Base-by-base conservation (phyloP, 2,888 invertebrate genomes). In the Calliphora vomitoria region DNA sequence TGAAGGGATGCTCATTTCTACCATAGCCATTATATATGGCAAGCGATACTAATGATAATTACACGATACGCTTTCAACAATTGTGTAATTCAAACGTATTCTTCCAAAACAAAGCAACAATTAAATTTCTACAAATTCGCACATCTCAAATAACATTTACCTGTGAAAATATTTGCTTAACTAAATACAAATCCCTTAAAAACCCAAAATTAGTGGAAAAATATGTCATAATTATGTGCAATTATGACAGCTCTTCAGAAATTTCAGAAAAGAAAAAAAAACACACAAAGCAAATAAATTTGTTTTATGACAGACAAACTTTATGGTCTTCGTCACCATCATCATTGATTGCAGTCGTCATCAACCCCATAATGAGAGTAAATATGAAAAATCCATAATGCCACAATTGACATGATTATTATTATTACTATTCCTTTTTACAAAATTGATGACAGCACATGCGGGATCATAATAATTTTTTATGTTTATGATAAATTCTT, bases 381-480 rank as follows among this genome's bases (percentile, higher is more conserved):
- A 76, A 81, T 78, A 82, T 82, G 76, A 69, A 78, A 85, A 87
- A 85, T 79, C 74, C 78, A 82, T 75, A 82, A 75, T 75, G 20
- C 66, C 76, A 79, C 69, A 87, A 87, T 82, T 85, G 87, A 82
- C 68, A 79, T 82, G 87, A 87, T 85, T 81, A 78, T 85, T 81
- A 78, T 85, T 80, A 80, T 75, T 69, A 75, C 68, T 41, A 80
- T 74, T 84, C 58, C 31, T 62, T 74, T 80, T 76, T 68, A 44
- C 53, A 60, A 79, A 87, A 79, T 82, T 87, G 75, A 87, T 87
- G 87, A 87, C 87, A 87, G 82, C 85, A 85, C 79, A 87, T 87
- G 87, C 85, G 87, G 87, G 87, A 85, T 87, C 85, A 87, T 85
- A 87, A 87, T 75, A 87, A 81, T 85, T 75, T 79, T 87, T 85